Conservation (phyloP, 2,888 invertebrate species). For the Euspilapteryx auroguttella region DNA sequence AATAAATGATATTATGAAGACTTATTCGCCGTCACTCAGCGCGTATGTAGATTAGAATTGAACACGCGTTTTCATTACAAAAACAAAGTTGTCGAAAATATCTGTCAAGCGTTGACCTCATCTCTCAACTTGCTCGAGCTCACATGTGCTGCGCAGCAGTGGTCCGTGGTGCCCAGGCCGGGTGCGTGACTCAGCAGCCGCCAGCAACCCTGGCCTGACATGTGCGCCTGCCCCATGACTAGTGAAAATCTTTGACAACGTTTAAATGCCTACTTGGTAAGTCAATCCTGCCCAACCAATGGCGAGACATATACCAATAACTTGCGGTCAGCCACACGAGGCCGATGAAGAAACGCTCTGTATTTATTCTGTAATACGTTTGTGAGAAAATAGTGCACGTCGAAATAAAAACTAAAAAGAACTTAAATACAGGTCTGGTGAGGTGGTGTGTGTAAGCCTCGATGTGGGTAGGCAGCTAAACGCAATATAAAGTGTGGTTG, state of each 20-base stretch:
- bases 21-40: too few species aligned
- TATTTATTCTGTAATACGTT: too few species aligned
- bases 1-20: too few species aligned
- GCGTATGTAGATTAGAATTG: too few species aligned
- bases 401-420: conserved; percentile 49
- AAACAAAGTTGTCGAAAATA: background rate
- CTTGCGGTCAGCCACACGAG: too few species aligned
- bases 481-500: conserved; percentile 60
- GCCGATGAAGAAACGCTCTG: too few species aligned
- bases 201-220: background rate
- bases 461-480: conserved; percentile 55
- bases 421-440: conserved; percentile 21
- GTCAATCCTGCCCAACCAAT: too few species aligned
- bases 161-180: background rate
- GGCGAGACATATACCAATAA: too few species aligned
- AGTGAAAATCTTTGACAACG: too few species aligned
- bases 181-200: background rate
- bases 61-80: too few species aligned
- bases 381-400: conserved; percentile 51
- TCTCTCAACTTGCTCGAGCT: background rate
- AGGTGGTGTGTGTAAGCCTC: conserved; percentile 28
- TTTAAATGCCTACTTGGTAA: too few species aligned
- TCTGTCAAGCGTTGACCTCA: background rate
- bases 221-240: background rate
- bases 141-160: background rate